Conservation (phyloP, 1,140 invertebrate genomes). For the Oedothorax gibbosus region DNA sequence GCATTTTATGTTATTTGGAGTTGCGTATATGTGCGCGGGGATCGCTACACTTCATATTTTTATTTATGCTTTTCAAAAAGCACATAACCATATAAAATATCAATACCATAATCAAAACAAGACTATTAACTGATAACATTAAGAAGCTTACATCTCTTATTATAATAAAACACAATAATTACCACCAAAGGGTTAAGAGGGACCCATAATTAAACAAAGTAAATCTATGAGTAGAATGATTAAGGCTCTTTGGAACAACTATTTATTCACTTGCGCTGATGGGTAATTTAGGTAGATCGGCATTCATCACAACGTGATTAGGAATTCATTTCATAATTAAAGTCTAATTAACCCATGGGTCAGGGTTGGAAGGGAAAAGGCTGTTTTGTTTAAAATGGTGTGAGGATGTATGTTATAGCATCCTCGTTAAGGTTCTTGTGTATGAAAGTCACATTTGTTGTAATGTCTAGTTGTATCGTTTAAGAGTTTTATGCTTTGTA, state of each 20-base stretch:
- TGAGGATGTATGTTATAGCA: neutral
- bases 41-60: no score
- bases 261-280: constrained; percentile 38
- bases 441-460: no score
- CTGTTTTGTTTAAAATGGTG: constrained; percentile 18
- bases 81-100: neutral
- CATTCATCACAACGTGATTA: constrained; percentile 46
- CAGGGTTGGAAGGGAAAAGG: neutral
- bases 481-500: no score
- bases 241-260: constrained; percentile 18
- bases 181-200: no score
- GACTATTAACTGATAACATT: no score
- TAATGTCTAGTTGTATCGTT: no score
- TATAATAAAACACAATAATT: constrained; percentile 14
- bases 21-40: no score
- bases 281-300: constrained; percentile 35
- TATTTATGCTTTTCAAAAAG: neutral
- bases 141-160: neutral
- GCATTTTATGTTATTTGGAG: neutral
- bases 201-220: constrained; percentile 21
- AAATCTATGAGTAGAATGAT: constrained; percentile 17
- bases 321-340: constrained; percentile 59
- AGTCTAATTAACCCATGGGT: constrained; percentile 52
- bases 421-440: no score
- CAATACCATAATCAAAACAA: neutral